A percentile compares a stretch with the other conserved stretches of the same genome.
Evolutionary conservation across 2,888 invertebrate species (phyloP).

Genomic region (Macrophya alboannulata): DNA sequence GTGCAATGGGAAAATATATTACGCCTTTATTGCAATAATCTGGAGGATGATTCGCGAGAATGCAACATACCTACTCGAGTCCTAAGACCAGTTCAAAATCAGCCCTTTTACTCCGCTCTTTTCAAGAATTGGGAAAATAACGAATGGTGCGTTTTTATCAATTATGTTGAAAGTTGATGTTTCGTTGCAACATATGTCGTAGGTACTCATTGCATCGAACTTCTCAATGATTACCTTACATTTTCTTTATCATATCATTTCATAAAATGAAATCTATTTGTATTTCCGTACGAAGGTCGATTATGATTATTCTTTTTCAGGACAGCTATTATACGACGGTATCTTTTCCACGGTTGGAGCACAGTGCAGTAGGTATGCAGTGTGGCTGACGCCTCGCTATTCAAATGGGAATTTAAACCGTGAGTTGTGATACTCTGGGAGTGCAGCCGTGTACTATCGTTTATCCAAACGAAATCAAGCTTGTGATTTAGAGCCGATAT

Average conservation of each 20-base stretch:
- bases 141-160: no score
- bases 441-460: slow-evolving; percentile 45
- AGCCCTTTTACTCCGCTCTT: no score
- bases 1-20: no score
- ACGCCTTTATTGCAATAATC: no score
- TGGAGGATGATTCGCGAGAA: no score
- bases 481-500: slow-evolving; percentile 49
- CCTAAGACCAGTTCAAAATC: no score
- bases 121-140: no score
- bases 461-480: slow-evolving; percentile 47
- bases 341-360: not conserved
- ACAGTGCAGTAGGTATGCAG: not conserved
- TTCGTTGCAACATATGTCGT: no score
- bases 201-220: no score
- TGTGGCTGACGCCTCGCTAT: slow-evolving; percentile 34
- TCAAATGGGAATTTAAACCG: slow-evolving; percentile 47
- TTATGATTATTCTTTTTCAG: slow-evolving; percentile 27
- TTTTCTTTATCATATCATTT: not conserved
- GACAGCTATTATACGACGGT: slow-evolving; percentile 19
- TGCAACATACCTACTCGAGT: no score
- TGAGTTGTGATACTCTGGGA: slow-evolving; percentile 41
- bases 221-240: no score
- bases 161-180: no score
- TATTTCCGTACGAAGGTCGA: not conserved
- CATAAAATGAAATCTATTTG: not conserved